These are phyloP conservation scores for Drosophila cognata DNA, from an alignment of 2,888 invertebrate species.

Conservation along the genomic window DNA sequence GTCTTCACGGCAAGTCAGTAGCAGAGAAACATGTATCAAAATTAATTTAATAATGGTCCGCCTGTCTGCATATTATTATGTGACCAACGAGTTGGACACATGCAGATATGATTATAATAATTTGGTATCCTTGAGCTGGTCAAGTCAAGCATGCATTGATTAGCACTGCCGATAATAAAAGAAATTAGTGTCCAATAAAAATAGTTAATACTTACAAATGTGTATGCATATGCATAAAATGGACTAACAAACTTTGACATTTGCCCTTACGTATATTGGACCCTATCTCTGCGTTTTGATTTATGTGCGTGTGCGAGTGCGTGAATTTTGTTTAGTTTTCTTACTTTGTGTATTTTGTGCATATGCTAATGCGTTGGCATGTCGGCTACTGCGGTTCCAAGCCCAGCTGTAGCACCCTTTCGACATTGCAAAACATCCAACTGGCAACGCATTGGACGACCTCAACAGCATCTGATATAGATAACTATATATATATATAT, in stretches of 20 bases:
- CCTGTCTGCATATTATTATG: conserved; percentile 19
- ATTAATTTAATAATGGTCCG: conserved; percentile 43
- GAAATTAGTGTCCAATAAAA: conserved; percentile 38
- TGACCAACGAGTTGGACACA: background rate
- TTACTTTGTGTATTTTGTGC: conserved; percentile 5
- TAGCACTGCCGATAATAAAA: conserved; percentile 58
- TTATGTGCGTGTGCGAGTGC: conserved; percentile 8
- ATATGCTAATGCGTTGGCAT: conserved; percentile 69
- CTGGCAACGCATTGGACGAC: conserved; percentile 28
- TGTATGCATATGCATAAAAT: conserved; percentile 31
- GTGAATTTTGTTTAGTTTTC: background rate
- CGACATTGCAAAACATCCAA: conserved; percentile 73
- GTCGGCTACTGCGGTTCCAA: conserved; percentile 28
- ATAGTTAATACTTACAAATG: conserved; percentile 9
- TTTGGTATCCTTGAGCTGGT: conserved; percentile 60
- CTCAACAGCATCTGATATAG: conserved; percentile 38
- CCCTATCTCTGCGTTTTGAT: conserved; percentile 33
- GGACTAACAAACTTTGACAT: conserved; percentile 40
- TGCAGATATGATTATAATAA: conserved; percentile 3
- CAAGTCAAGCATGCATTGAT: conserved; percentile 59
- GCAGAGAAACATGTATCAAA: conserved; percentile 30
- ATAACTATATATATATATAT: background rate
- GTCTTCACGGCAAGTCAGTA: conserved; percentile 19
- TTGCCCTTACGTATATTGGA: conserved; percentile 28
- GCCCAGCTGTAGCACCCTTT: conserved; percentile 52